Evolutionary conservation across 2,888 invertebrate species (phyloP), one percentile per base, ranked within the genome.

Genomic region (Synanthedon myopaeformis): DNA sequence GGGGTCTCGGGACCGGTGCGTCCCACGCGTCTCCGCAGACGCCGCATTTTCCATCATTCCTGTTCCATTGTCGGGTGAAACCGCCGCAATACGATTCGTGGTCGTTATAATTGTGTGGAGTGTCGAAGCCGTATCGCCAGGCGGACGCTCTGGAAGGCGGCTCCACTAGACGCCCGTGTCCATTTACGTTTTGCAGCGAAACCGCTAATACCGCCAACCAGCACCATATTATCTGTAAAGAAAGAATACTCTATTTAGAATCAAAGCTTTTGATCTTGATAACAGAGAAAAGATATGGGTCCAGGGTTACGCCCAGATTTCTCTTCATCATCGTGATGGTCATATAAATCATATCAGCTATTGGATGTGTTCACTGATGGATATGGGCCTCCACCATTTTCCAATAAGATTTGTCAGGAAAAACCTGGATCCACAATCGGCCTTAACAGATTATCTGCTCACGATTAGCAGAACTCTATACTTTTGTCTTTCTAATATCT

Each of bases 21-120:
- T 96, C 94, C 93, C 93, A 96, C 1, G 96, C 89, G 76, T 96
- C 96, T 0, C 96, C 96, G 66, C 96, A 96, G 51, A 95, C 91
- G 1, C 96, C 96, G 68, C 96, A 96, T 72, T 94, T 94, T 0
- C 96, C 96, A 3, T 88, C 91, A 69, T 96, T 96, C 55, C 83
- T 90, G 64, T 91, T 90, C 93, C 94, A 94, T 69, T 96, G 96
- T 52, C 94, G 87, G n/a, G 92, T 89, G 74, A 93, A 95, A 10
- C 96, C 96, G 0, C 96, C 96, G 74, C 96, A 96, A 79, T 92
- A 96, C 4, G 93, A 88, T 70, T 96, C 95, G 73, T 96, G 93
- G 79, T 96, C 96, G 75, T 96, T 95, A 82, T 96, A 96, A 78
- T 96, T 94, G 67, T 93, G 93, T 1, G 95, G 95, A 1, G 96